Conservation (phyloP, 2,888 invertebrate species). For the Gastracanthus pulcherrimus region DNA sequence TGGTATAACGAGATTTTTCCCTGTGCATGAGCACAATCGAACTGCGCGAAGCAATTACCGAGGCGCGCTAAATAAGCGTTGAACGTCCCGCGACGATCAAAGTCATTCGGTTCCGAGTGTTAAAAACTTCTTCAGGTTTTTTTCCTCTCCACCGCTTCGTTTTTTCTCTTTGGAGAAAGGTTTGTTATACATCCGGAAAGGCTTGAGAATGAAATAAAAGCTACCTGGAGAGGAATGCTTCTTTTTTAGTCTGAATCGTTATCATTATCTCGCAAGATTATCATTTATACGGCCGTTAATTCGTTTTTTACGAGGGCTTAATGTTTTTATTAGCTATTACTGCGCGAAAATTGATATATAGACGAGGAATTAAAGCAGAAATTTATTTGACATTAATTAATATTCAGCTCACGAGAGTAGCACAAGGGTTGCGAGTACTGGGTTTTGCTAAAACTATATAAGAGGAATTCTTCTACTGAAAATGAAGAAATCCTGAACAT, state of each 20-base stretch:
- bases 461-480: too few species aligned
- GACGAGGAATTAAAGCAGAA: background rate
- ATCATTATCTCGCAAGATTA: background rate
- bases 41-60: background rate
- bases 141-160: background rate
- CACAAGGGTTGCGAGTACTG: background rate
- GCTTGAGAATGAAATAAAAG: too few species aligned
- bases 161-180: too few species aligned
- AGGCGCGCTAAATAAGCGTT: slow-evolving; percentile 24
- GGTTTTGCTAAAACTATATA: background rate
- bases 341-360: background rate
- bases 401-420: too few species aligned
- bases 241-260: background rate
- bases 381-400: background rate
- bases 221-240: too few species aligned
- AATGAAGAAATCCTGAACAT: too few species aligned
- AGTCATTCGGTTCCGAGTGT: background rate
- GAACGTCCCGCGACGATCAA: slow-evolving; percentile 16
- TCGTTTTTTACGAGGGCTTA: background rate
- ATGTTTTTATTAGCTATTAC: slow-evolving; percentile 6
- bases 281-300: slow-evolving; percentile 7
- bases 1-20: too few species aligned
- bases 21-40: slow-evolving; percentile 2
- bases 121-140: background rate
- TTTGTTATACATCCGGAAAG: too few species aligned